A percentile compares a stretch with the other conserved stretches of the same genome.
These are phyloP conservation scores for Cyphomyrmex costatus DNA, from an alignment of 1,140 invertebrate species.

Conservation along the genomic window DNA sequence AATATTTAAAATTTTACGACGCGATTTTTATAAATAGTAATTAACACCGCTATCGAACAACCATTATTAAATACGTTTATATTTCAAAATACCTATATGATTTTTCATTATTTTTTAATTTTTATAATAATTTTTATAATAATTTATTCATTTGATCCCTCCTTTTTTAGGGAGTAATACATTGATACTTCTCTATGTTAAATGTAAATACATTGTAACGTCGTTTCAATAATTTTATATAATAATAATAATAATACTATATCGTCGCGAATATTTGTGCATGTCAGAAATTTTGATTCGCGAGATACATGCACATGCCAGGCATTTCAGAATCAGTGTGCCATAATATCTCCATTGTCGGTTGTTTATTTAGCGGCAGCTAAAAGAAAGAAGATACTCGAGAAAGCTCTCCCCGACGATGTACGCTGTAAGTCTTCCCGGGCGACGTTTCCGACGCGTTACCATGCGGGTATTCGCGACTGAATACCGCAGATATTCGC, in stretches of 20 bases:
- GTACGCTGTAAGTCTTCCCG: constrained; percentile 35
- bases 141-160: no score
- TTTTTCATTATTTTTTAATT: no score
- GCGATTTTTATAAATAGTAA: background rate
- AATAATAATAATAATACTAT: background rate
- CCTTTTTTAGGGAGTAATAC: no score
- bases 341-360: constrained; percentile 40
- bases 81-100: no score
- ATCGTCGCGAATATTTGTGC: background rate
- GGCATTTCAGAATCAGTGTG: background rate
- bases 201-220: background rate
- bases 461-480: constrained; percentile 63
- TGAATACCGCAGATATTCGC: constrained; percentile 45
- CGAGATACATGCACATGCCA: constrained; percentile 12
- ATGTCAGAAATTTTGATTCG: constrained; percentile 3
- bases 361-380: constrained; percentile 27
- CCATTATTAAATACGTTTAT: no score
- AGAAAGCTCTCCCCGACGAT: constrained; percentile 7
- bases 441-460: constrained; percentile 27
- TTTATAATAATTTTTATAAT: no score
- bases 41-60: background rate
- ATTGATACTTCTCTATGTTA: no score
- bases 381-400: constrained; percentile 19
- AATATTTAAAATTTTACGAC: constrained; percentile 14
- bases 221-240: constrained; percentile 1